Percentiles rank a stretch among this genome's conserved stretches.
These are phyloP conservation scores for Raillietiella orientalis DNA, from an alignment of 2,888 invertebrate species.

Conservation along the genomic window DNA sequence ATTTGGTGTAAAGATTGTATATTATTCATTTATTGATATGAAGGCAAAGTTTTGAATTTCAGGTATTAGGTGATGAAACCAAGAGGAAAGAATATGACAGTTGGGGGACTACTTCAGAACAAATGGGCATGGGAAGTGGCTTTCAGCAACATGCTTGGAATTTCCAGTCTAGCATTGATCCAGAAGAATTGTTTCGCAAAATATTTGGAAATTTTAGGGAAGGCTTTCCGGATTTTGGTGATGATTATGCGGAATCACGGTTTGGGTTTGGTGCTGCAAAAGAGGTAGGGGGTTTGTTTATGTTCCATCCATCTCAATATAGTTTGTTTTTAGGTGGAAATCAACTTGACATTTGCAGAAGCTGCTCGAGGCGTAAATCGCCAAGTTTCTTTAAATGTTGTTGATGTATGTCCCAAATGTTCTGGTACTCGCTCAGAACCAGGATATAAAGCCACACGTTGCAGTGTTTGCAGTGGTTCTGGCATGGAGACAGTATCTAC, in stretches of 20 bases:
- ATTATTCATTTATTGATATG: background rate
- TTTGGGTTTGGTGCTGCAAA: slow-evolving; percentile 73
- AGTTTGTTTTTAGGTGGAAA: slow-evolving; percentile 24
- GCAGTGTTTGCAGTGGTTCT: slow-evolving; percentile 77
- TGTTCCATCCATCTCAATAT: background rate
- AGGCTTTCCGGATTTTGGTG: slow-evolving; percentile 38
- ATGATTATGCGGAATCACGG: slow-evolving; percentile 55
- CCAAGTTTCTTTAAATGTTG: slow-evolving; percentile 58
- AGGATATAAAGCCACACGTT: slow-evolving; percentile 63
- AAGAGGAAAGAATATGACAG: slow-evolving; percentile 80
- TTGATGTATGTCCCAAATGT: slow-evolving; percentile 75
- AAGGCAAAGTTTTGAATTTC: no score
- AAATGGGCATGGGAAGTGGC: slow-evolving; percentile 37
- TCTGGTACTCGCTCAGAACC: slow-evolving; percentile 49
- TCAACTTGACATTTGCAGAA: slow-evolving; percentile 65
- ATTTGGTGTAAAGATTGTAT: background rate
- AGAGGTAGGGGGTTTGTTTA: slow-evolving; percentile 26
- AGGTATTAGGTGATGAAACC: slow-evolving; percentile 45
- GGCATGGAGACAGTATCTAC: slow-evolving; percentile 74
- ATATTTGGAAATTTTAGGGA: slow-evolving; percentile 37
- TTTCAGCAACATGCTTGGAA: slow-evolving; percentile 38
- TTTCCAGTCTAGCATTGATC: slow-evolving; percentile 61
- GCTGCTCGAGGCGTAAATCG: slow-evolving; percentile 88
- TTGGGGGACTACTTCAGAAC: slow-evolving; percentile 40
- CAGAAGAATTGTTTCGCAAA: slow-evolving; percentile 81